Evolutionary conservation across 2,113 vertebrate genomes (phyloP).

Genomic region (Calyptomena viridis): DNA sequence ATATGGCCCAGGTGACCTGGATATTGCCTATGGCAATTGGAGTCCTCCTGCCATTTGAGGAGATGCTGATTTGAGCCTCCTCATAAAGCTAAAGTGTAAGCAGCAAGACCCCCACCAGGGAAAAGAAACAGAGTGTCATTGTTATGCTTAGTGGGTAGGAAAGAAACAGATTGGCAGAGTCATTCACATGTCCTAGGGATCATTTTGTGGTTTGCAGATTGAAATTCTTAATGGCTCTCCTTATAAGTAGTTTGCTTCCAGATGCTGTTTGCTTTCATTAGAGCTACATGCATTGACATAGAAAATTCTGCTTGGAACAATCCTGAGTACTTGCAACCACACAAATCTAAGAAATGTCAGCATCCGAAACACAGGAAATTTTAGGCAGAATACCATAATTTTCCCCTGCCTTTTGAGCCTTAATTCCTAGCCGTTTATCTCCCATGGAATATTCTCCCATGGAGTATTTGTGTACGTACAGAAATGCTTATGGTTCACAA

Average conservation of each 20-base stretch:
- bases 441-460: accelerated
- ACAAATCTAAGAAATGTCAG: neutral
- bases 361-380: neutral
- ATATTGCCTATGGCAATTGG: neutral
- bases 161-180: constrained; percentile 13
- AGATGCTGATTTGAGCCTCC: neutral
- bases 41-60: neutral
- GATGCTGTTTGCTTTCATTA: constrained; percentile 14
- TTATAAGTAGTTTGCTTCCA: constrained; percentile 30
- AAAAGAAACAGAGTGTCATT: neutral
- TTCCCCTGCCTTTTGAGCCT: neutral
- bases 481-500: neutral
- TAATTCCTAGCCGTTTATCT: neutral
- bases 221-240: neutral
- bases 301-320: neutral
- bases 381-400: neutral
- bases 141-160: neutral
- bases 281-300: neutral
- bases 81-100: neutral
- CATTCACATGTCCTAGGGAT: neutral
- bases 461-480: neutral
- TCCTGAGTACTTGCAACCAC: neutral
- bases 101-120: neutral
- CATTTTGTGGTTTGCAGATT: neutral
- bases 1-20: neutral